These are phyloP conservation scores for Adineta ricciae DNA, from an alignment of 2,888 invertebrate species.

Conservation along the genomic window DNA sequence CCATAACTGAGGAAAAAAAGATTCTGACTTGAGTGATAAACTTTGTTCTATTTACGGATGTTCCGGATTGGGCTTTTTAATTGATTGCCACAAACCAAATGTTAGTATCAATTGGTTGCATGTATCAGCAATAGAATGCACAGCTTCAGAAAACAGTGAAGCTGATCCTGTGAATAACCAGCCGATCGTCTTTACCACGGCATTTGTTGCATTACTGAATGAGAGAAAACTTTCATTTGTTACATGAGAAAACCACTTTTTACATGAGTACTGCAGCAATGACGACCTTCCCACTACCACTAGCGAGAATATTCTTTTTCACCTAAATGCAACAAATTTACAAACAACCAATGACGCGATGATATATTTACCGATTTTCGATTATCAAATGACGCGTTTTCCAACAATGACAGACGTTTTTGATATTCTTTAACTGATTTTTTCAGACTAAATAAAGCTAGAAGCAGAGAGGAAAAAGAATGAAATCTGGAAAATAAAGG, in stretches of 20 bases:
- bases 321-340: not conserved
- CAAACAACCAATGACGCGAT: no score
- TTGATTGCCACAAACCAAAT: slow-evolving; percentile 86
- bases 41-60: slow-evolving; percentile 56
- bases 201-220: slow-evolving; percentile 74
- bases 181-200: slow-evolving; percentile 73
- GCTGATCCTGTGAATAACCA: slow-evolving; percentile 91
- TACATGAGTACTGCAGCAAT: slow-evolving; percentile 79
- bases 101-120: slow-evolving; percentile 85
- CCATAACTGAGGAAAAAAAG: slow-evolving; percentile 60
- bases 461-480: no score
- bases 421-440: slow-evolving; percentile 32
- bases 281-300: slow-evolving; percentile 75
- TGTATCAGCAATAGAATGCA: slow-evolving; percentile 90
- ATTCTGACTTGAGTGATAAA: no score
- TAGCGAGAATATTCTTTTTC: slow-evolving; percentile 38
- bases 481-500: not conserved
- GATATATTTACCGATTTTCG: not conserved
- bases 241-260: slow-evolving; percentile 39
- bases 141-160: slow-evolving; percentile 87
- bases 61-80: slow-evolving; percentile 51
- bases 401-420: slow-evolving; percentile 21
- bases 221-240: not conserved
- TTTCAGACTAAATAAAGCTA: slow-evolving; percentile 27
- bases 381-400: slow-evolving; percentile 29